Evolutionary conservation across 2,888 invertebrate genomes (phyloP), one percentile per base, ranked within the genome.

Genomic region (Agonum fuliginosum): DNA sequence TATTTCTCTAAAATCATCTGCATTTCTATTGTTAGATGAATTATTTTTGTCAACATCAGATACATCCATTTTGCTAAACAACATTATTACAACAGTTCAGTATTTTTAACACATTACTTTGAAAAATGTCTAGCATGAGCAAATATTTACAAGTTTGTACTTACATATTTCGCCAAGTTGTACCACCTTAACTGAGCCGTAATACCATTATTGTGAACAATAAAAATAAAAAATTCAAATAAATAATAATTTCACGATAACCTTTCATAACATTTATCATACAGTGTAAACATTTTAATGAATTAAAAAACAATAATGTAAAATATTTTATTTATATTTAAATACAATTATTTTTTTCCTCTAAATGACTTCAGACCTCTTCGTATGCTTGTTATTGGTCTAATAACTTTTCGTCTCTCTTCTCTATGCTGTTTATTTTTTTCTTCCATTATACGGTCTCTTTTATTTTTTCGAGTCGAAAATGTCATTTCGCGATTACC

Each of bases 401-500:
- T 85, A 20, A 92, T 90, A 37, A 93, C 85, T 82, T 91, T 89
- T 83, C 91, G 93, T 27, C 94, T 88, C 83, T 94, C 94, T 83
- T 92, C 91, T 78, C 91, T 89, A 83, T 94, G 94, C 82, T 90
- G 91, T 80, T 90, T 91, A 82, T 89, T 86, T 84, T 90, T 91
- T 81, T 90, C 90, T 80, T 91, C 91, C 17, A 90, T 88, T 37
- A 89, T 89, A 0, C 87, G 87, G 79, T 90, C 88, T 12, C 88
- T 86, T 79, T 90, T 90, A 79, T 88, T 88, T 79, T 89, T 89
- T 80, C 90, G 90, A 82, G 93, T 89, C 2, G 89, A 89, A 83
- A 95, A 96, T 17, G 93, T 93, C 93, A 96, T 94, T 87, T 95
- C 94, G 71, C 92, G 89, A 84, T 93, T 95, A 48, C 95, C 93